phyloP scores from a whole-genome alignment of 2,113 vertebrate genomes.

The Centropus unirufus region DNA sequence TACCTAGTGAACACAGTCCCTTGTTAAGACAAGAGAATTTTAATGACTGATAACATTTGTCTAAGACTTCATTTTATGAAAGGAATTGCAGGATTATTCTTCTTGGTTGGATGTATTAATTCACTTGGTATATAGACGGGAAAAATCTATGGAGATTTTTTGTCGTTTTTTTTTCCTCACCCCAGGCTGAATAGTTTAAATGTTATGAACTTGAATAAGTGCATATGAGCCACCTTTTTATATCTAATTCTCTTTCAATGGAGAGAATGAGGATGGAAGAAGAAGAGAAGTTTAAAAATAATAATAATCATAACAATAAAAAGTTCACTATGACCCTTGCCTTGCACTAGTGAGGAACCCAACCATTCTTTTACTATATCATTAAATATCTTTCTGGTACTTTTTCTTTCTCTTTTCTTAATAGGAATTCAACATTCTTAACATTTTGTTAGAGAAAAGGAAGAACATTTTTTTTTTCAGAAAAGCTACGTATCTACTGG shows the following conservation, averaged over 20 bases:
- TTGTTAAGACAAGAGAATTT: neutral
- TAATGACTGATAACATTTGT: neutral
- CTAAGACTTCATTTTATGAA: neutral
- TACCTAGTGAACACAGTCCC: neutral
- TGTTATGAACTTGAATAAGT: neutral
- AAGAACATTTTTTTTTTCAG: neutral
- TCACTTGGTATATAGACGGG: neutral
- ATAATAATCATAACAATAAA: neutral
- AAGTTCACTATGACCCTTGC: neutral
- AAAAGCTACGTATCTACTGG: neutral
- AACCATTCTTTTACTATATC: neutral
- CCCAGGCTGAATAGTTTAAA: neutral
- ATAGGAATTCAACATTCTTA: neutral
- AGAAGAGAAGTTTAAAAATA: neutral
- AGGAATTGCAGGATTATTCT: neutral
- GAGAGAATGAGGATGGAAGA: neutral
- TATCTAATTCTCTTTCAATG: neutral
- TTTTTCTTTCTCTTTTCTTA: neutral
- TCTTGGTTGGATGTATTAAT: neutral
- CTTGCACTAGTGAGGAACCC: neutral
- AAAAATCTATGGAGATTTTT: neutral
- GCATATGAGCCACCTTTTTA: neutral
- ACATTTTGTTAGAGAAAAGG: neutral
- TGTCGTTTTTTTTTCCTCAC: neutral
- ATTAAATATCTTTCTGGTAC: neutral